phyloP scores from a whole-genome alignment of 2,113 vertebrate species.

The Sinosuthora webbiana region DNA sequence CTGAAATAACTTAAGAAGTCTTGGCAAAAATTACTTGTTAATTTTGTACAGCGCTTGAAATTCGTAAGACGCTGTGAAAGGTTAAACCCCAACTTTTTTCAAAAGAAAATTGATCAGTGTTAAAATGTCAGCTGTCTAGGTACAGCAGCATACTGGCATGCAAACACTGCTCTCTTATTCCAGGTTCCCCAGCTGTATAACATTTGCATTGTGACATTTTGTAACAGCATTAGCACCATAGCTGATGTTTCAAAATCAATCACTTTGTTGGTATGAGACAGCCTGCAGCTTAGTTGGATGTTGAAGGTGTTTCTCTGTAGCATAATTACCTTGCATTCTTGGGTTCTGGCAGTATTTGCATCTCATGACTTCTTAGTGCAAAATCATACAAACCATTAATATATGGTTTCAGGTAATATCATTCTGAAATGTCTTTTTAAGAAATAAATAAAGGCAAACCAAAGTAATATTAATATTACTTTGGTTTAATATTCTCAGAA shows the following conservation, averaged over 20 bases:
- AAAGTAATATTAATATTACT: not conserved
- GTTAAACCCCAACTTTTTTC: slow-evolving; percentile 50
- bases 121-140: slow-evolving; percentile 65
- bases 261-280: not conserved
- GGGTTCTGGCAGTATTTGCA: not conserved
- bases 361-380: not conserved
- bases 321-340: not conserved
- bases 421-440: not conserved
- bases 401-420: accelerated
- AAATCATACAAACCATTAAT: not conserved
- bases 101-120: slow-evolving; percentile 57
- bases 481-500: not conserved
- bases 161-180: slow-evolving; percentile 45
- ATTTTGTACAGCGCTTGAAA: slow-evolving; percentile 32
- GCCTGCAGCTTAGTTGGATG: not conserved
- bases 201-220: slow-evolving; percentile 78
- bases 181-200: slow-evolving; percentile 58
- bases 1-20: slow-evolving; percentile 6
- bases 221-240: slow-evolving; percentile 56
- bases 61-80: slow-evolving; percentile 44
- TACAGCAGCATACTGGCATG: slow-evolving; percentile 29
- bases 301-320: not conserved
- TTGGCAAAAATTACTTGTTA: slow-evolving; percentile 2
- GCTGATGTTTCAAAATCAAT: slow-evolving; percentile 68
- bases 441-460: not conserved